Base-by-base conservation (phyloP, 2,888 invertebrate genomes). In the Terebella lapidaria region DNA sequence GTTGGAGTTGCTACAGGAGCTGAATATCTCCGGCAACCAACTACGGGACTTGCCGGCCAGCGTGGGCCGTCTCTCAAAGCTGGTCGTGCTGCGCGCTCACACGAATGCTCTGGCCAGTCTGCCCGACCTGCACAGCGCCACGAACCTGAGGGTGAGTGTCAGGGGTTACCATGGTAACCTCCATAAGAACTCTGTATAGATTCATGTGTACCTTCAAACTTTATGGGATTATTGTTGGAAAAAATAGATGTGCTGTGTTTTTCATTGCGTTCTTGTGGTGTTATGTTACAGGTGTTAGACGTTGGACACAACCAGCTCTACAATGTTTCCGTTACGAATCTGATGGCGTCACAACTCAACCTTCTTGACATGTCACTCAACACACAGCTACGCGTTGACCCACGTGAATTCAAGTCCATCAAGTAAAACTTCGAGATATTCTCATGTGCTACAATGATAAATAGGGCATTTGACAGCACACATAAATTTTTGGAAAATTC, bases 211-310 rank as follows among this genome's bases (percentile, higher is more conserved):
- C n/a, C n/a, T n/a, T n/a, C n/a, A n/a, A n/a, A n/a, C n/a, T n/a
- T n/a, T n/a, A n/a, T n/a, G n/a, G n/a, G n/a, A n/a, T n/a, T n/a
- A n/a, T n/a, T n/a, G n/a, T n/a, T n/a, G n/a, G n/a, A n/a, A n/a
- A n/a, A n/a, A n/a, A n/a, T n/a, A n/a, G n/a, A n/a, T n/a, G n/a
- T n/a, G n/a, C n/a, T n/a, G n/a, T n/a, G n/a, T n/a, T n/a, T n/a
- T n/a, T n/a, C n/a, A n/a, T n/a, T n/a, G n/a, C n/a, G n/a, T n/a
- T n/a, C n/a, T n/a, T n/a, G n/a, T n/a, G n/a, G n/a, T n/a, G n/a
- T n/a, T n/a, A n/a, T n/a, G n/a, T n/a, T n/a, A n/a, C 65, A 83
- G 82, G 75, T 81, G 5, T 71, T 83, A 58, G 83, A 83, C 61
- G 76, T 83, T 1, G 81, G 81, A 22, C 81, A 78, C 35, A 83